phyloP scores from a whole-genome alignment of 2,888 invertebrate genomes.

The Lycophotia porphyrea region DNA sequence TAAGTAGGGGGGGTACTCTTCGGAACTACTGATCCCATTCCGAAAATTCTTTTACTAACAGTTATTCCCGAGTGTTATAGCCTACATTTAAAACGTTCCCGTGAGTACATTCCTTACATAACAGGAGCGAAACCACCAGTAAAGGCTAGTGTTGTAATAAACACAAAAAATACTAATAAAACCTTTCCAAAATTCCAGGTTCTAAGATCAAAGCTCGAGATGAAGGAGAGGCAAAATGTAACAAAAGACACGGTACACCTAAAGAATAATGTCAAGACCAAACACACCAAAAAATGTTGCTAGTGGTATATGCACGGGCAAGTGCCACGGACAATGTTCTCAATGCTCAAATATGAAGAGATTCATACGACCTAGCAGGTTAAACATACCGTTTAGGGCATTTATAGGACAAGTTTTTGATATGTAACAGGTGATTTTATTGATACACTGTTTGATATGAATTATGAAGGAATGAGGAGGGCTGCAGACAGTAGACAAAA shows the following conservation, averaged over 20 bases:
- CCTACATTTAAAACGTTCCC: too few relatives aligned
- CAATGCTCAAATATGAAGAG: slow-evolving; percentile 87
- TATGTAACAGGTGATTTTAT: slow-evolving; percentile 18
- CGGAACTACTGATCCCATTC: too few relatives aligned
- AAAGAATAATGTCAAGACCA: slow-evolving; percentile 91
- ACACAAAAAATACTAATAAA: neutral
- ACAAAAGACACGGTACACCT: slow-evolving; percentile 94
- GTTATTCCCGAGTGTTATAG: too few relatives aligned
- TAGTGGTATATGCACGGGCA: slow-evolving; percentile 81
- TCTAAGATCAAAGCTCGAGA: slow-evolving; percentile 95
- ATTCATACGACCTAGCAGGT: slow-evolving; percentile 84
- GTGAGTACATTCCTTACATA: too few relatives aligned
- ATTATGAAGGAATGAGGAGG: slow-evolving; percentile 1
- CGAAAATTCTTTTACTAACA: too few relatives aligned
- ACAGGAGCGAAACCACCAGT: too few relatives aligned
- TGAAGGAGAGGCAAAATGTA: slow-evolving; percentile 93
- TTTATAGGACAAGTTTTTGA: slow-evolving; percentile 30
- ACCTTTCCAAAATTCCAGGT: slow-evolving; percentile 91
- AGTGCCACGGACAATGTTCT: slow-evolving; percentile 85
- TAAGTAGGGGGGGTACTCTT: too few relatives aligned
- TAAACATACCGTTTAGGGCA: slow-evolving; percentile 52
- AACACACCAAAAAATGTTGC: slow-evolving; percentile 89
- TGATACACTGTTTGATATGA: slow-evolving; percentile 21
- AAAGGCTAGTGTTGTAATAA: neutral
- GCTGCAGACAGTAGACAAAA: slow-evolving; percentile 9